phyloP scores from a whole-genome alignment of 2,113 vertebrate species.

The Mobula birostris region DNA sequence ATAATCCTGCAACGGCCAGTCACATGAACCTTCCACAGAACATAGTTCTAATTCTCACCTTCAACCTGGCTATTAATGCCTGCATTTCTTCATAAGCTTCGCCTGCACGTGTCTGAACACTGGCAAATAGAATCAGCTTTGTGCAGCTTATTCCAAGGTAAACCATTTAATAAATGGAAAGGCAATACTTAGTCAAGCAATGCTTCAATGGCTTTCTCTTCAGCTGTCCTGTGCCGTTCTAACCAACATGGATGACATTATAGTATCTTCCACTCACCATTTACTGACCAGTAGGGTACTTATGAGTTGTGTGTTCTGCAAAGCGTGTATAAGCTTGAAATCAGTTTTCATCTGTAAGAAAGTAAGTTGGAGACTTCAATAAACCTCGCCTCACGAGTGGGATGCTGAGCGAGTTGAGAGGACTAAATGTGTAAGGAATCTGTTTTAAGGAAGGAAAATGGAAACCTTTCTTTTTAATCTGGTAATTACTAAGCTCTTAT shows the following conservation, averaged over 20 bases:
- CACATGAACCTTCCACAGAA: not conserved
- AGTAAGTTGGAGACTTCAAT: not conserved
- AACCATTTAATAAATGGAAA: not conserved
- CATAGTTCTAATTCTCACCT: not conserved
- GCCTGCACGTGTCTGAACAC: slow-evolving; percentile 15
- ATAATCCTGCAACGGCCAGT: not conserved
- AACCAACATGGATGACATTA: not conserved
- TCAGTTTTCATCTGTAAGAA: not conserved
- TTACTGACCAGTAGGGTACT: not conserved
- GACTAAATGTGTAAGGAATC: not conserved
- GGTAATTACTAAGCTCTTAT: not conserved
- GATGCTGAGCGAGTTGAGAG: not conserved
- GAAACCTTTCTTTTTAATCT: not conserved
- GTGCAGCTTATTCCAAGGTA: not conserved
- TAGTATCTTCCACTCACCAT: not conserved
- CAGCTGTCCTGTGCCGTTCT: not conserved
- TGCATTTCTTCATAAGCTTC: not conserved
- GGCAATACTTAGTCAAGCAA: not conserved
- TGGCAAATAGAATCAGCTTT: slow-evolving; percentile 1
- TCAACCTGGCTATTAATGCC: not conserved
- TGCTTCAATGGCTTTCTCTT: not conserved
- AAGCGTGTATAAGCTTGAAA: not conserved
- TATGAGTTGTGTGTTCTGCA: not conserved
- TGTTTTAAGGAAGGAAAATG: not conserved
- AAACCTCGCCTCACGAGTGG: not conserved